Evolutionary conservation across 53 echinoderm and acorn worm species (phyloP).

Genomic region (Paelopatides confundens): DNA sequence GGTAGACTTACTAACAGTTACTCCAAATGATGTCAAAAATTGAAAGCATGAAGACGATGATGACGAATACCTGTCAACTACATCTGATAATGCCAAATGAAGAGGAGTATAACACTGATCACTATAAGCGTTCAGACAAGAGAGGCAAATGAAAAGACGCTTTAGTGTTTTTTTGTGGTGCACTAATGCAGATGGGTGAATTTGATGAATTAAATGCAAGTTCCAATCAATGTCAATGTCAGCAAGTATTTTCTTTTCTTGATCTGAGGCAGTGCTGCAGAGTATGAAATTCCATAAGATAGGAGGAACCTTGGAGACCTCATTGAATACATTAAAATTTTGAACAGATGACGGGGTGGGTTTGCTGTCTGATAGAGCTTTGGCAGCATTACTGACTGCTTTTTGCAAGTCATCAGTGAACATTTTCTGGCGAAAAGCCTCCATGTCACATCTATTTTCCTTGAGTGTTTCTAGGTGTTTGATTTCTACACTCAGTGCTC

Average conservation of each 20-base stretch:
- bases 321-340: neutral
- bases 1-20: constrained; percentile 21
- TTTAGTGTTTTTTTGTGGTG: constrained; percentile 12
- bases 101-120: constrained; percentile 14
- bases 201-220: neutral
- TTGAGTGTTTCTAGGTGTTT: neutral
- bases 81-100: constrained; percentile 28
- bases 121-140: neutral
- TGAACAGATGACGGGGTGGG: too few species aligned
- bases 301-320: too few species aligned
- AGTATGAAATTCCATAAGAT: constrained; percentile 31
- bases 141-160: neutral
- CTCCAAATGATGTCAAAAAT: constrained; percentile 19
- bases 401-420: too few species aligned
- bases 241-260: neutral
- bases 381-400: too few species aligned
- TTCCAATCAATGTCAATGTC: neutral
- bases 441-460: too few species aligned
- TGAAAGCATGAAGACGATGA: constrained; percentile 49
- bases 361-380: too few species aligned
- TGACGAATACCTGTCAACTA: constrained; percentile 31
- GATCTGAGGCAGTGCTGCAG: neutral
- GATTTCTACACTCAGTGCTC: too few species aligned
- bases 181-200: constrained; percentile 8
- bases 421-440: too few species aligned